phyloP scores from a whole-genome alignment of 2,888 invertebrate genomes.

The Aphodius sticticus region DNA sequence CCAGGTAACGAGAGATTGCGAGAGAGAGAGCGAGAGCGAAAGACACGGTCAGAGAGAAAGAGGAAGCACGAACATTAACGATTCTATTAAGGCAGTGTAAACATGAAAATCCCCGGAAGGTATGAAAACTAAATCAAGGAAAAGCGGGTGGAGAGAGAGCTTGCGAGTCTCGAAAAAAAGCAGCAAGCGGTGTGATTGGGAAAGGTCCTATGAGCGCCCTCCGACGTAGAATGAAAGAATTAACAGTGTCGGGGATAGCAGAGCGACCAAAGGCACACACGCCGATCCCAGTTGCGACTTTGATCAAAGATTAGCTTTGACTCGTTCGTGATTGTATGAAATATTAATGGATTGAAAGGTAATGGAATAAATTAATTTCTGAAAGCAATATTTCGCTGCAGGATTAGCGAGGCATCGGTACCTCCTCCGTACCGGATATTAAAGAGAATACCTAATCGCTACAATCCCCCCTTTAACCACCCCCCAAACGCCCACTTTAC shows the following conservation, averaged over 20 bases:
- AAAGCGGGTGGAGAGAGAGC: slow-evolving; percentile 9
- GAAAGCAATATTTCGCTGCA: slow-evolving; percentile 57
- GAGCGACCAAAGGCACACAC: slow-evolving; percentile 12
- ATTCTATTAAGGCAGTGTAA: slow-evolving; percentile 38
- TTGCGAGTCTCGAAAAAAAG: slow-evolving; percentile 25
- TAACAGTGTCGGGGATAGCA: not conserved
- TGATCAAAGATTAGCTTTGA: slow-evolving; percentile 60
- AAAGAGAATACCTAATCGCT: slow-evolving; percentile 63
- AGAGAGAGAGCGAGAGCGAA: not conserved
- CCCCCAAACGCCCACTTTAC: not conserved
- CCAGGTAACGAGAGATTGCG: not conserved
- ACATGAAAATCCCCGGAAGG: slow-evolving; percentile 36
- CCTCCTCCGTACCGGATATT: slow-evolving; percentile 56
- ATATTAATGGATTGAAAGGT: slow-evolving; percentile 65
- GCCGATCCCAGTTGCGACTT: slow-evolving; percentile 50
- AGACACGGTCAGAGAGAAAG: not conserved
- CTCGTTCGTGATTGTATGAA: slow-evolving; percentile 61
- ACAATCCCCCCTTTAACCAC: slow-evolving; percentile 24
- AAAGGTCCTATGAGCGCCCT: slow-evolving; percentile 20
- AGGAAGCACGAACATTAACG: slow-evolving; percentile 30
- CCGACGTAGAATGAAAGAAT: not conserved
- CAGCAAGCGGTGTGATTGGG: slow-evolving; percentile 24
- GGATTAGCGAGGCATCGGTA: slow-evolving; percentile 34
- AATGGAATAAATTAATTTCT: slow-evolving; percentile 66
- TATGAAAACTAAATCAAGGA: slow-evolving; percentile 29